These are phyloP conservation scores for Podarcis cretensis DNA, from an alignment of 2,113 vertebrate species.

Conservation along the genomic window DNA sequence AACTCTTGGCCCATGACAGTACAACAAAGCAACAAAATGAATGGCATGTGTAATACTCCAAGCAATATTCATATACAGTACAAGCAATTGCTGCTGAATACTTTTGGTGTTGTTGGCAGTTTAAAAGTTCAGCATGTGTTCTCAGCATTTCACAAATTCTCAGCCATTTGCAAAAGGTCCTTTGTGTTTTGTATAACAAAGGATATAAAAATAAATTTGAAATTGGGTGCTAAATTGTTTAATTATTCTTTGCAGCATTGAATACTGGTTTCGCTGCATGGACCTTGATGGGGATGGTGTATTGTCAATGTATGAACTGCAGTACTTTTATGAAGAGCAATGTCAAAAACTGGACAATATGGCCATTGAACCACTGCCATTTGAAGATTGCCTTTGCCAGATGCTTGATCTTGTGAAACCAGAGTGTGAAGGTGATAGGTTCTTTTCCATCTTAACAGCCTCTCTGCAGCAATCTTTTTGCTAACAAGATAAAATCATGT, in stretches of 20 bases:
- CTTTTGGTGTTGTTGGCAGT: not conserved
- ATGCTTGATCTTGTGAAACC: conserved; percentile 95
- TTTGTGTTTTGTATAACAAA: not conserved
- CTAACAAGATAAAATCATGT: conserved; percentile 15
- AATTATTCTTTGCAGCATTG: conserved; percentile 80
- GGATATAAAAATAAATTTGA: not conserved
- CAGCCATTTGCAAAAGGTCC: not conserved
- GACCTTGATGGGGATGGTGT: conserved; percentile 94
- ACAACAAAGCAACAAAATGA: not conserved
- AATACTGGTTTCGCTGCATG: conserved; percentile 99
- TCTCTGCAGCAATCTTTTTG: not conserved
- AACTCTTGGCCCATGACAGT: not conserved
- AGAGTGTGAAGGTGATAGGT: conserved; percentile 79
- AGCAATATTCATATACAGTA: not conserved
- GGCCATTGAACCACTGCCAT: conserved; percentile 92
- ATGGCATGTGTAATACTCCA: not conserved
- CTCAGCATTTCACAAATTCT: not conserved
- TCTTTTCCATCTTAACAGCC: conserved; percentile 12
- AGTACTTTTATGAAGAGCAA: conserved; percentile 96
- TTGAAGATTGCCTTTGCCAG: conserved; percentile 95
- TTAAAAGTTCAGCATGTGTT: not conserved
- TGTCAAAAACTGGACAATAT: conserved; percentile 89
- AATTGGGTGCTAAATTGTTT: not conserved
- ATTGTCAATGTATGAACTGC: conserved; percentile 93
- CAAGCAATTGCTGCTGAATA: not conserved